phyloP scores from a whole-genome alignment of 2,113 vertebrate species.

The Atrichornis clamosus region DNA sequence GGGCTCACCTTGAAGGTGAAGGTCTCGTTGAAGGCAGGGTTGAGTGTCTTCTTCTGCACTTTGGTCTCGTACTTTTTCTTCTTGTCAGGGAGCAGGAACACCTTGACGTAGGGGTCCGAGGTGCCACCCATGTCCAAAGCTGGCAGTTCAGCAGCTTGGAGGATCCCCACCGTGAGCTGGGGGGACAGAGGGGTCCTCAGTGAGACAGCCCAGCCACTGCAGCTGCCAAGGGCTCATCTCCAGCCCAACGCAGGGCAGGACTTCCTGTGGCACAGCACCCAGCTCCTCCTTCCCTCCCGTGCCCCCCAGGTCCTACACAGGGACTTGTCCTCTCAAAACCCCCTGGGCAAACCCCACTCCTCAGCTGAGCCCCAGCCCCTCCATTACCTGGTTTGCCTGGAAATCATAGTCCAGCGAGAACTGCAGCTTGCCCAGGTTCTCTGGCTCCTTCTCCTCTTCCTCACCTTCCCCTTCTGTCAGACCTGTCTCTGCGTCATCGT shows the following conservation, averaged over 20 bases:
- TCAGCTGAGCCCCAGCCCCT: background rate
- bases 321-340: background rate
- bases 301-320: background rate
- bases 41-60: conserved; percentile 96
- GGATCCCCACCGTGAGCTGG: conserved; percentile 93
- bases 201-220: background rate
- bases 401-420: conserved; percentile 97
- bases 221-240: background rate
- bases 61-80: conserved; percentile 98
- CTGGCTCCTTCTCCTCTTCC: conserved; percentile 93
- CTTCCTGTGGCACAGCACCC: background rate
- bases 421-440: conserved; percentile 95
- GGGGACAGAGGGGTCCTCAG: background rate
- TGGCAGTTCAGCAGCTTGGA: conserved; percentile 93
- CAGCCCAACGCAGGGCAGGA: background rate
- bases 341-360: background rate
- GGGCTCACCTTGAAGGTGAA: conserved; percentile 90
- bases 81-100: conserved; percentile 95
- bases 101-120: conserved; percentile 95
- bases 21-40: conserved; percentile 94
- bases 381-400: conserved; percentile 88
- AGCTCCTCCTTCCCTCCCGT: background rate
- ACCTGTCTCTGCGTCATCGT: conserved; percentile 87
- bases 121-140: conserved; percentile 95
- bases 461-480: conserved; percentile 91